A percentile compares a stretch with the other conserved stretches of the same genome.
Conservation (phyloP, 1,140 invertebrate genomes). For the Lepidurus packardi region DNA sequence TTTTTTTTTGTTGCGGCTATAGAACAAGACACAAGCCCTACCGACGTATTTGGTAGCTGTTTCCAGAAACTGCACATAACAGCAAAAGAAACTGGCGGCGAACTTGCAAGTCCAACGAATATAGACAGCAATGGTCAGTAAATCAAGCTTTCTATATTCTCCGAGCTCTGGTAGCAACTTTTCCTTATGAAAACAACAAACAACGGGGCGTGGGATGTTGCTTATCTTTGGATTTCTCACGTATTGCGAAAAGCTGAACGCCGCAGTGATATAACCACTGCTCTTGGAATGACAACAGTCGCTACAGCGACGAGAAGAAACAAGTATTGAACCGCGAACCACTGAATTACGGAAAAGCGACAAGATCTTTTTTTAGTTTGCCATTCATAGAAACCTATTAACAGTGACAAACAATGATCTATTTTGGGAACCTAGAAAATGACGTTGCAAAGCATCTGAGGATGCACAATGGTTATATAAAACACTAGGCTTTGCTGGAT, state of each 20-base stretch:
- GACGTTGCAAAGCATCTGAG: too few relatives aligned
- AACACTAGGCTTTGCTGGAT: too few relatives aligned
- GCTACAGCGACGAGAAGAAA: too few relatives aligned
- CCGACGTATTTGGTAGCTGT: neutral
- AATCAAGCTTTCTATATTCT: slow-evolving; percentile 4
- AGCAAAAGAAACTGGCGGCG: neutral
- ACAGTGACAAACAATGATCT: too few relatives aligned
- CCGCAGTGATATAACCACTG: neutral
- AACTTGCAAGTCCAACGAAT: neutral
- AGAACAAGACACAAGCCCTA: neutral
- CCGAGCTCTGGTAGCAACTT: neutral
- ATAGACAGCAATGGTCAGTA: neutral
- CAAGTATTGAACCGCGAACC: too few relatives aligned
- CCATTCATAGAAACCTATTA: too few relatives aligned
- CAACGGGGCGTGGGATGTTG: neutral
- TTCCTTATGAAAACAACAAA: neutral
- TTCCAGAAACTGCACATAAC: neutral
- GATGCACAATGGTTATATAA: too few relatives aligned
- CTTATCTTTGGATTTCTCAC: neutral
- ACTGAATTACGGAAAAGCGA: too few relatives aligned
- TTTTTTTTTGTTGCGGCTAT: neutral
- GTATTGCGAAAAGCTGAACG: neutral
- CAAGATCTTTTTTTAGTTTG: too few relatives aligned
- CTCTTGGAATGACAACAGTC: neutral
- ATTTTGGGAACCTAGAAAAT: too few relatives aligned